A percentile compares a stretch with the other conserved stretches of the same genome.
These are phyloP conservation scores for Salvelinus fontinalis DNA, from an alignment of 2,113 vertebrate genomes.

Conservation along the genomic window DNA sequence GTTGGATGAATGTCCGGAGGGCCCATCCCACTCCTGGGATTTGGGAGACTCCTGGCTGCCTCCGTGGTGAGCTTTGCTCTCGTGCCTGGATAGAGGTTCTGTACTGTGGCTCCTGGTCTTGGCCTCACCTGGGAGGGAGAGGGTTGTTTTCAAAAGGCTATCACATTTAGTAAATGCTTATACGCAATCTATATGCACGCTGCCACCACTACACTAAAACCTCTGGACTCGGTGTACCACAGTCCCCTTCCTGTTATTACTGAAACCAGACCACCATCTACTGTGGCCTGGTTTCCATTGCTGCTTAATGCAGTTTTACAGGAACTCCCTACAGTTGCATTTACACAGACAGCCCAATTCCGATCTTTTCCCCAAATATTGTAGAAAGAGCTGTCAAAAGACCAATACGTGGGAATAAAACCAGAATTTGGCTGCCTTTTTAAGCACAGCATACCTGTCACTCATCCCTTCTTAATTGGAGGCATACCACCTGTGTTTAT, in stretches of 20 bases:
- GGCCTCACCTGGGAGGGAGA: conserved; percentile 71
- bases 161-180: too few species aligned
- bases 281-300: neutral
- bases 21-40: conserved; percentile 88
- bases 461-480: neutral
- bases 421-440: too few species aligned
- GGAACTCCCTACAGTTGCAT: neutral
- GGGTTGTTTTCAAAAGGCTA: too few species aligned
- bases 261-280: too few species aligned
- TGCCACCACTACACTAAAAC: neutral
- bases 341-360: too few species aligned
- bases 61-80: conserved; percentile 79
- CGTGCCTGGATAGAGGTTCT: conserved; percentile 82
- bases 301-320: neutral
- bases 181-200: conserved; percentile 3
- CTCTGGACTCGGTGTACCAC: neutral
- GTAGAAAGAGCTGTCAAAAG: too few species aligned
- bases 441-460: neutral
- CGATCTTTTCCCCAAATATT: too few species aligned
- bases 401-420: too few species aligned
- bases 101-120: conserved; percentile 87
- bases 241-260: neutral
- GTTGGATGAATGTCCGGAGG: conserved; percentile 75
- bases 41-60: conserved; percentile 76
- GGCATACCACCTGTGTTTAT: neutral